Base-by-base conservation (phyloP, 2,888 invertebrate genomes). In the Rhorus exstirpatorius region DNA sequence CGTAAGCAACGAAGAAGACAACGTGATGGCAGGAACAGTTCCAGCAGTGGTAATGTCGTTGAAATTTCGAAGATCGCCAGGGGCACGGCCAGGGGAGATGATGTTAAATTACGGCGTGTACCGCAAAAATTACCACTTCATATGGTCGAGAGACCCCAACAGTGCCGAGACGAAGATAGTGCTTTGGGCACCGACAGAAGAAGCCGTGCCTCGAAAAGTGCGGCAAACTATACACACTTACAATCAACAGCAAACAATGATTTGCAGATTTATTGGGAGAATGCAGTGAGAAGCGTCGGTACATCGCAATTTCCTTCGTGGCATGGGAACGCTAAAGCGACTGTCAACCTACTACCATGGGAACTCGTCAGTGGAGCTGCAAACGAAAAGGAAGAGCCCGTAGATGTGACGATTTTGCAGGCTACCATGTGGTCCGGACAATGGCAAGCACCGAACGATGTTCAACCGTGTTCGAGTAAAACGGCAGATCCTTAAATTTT, bases 401-500 rank as follows among this genome's bases (percentile, higher is more conserved):
- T 87, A 19, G 90, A 91, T 44, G 78, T 87, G 38, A 86, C 86
- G 19, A 86, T 90, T 76, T 83, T 89, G 17, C 88, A 89, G 77
- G 89, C 90, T 38, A 85, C 91, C 41, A 89, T 88, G 79, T 92
- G 91, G 91, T 87, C 91, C 10, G 89, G 86, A 79, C 91, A 92
- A 53, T 92, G 91, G 89, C 88, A 89, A 72, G 88, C 89, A 71
- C 90, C 90, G 31, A 92, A 92, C 78, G 90, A 92, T 82, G 91
- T 91, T 77, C 92, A 92, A 84, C 93, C 93, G 61, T 92, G 92
- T 79, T 91, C 93, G 65, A 93, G 93, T 81, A 93, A 92, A 87
- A 91, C 91, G 19, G 88, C 91, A 46, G 92, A 93, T 77, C 91
- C 92, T 68, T 91, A 92, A 76, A 89, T 89, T 68, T 92, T 92